A percentile compares a stretch with the other conserved stretches of the same genome.
Conservation (phyloP, 2,888 invertebrate genomes). For the Watsonalla cultraria region DNA sequence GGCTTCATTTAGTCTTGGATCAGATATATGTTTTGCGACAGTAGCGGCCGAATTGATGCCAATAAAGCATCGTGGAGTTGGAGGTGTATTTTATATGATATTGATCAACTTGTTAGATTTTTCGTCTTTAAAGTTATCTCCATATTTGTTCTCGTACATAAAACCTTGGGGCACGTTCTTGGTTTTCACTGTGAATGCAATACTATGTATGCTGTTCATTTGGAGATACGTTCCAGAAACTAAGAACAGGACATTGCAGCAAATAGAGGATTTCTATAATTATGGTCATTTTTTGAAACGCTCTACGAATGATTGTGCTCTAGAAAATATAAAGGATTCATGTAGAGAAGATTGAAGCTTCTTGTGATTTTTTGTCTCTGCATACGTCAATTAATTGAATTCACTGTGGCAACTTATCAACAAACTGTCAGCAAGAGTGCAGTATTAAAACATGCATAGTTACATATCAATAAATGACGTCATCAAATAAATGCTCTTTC, state of each 20-base stretch:
- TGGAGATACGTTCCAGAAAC: conserved; percentile 21
- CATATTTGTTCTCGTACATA: conserved; percentile 15
- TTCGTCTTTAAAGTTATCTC: not conserved
- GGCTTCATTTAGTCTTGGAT: conserved; percentile 9
- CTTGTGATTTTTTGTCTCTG: no score
- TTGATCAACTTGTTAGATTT: not conserved
- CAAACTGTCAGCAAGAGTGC: no score
- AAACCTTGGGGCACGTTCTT: conserved; percentile 14
- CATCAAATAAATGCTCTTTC: no score
- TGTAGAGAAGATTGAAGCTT: no score
- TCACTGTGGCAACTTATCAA: no score
- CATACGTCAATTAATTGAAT: no score
- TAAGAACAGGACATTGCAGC: conserved; percentile 15
- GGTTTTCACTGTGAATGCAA: conserved; percentile 13
- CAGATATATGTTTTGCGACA: conserved; percentile 7
- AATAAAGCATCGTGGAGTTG: conserved; percentile 10
- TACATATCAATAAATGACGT: no score
- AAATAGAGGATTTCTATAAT: conserved; percentile 8
- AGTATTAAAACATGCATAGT: no score
- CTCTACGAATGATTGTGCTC: not conserved
- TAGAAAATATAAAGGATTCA: not conserved
- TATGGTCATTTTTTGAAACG: not conserved
- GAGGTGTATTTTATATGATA: not conserved
- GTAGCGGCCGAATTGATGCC: conserved; percentile 18
- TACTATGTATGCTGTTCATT: conserved; percentile 8